Percentiles rank a stretch among this genome's conserved stretches.
Evolutionary conservation across 2,888 invertebrate genomes (phyloP).

Genomic region (Cylindroiulus punctatus): DNA sequence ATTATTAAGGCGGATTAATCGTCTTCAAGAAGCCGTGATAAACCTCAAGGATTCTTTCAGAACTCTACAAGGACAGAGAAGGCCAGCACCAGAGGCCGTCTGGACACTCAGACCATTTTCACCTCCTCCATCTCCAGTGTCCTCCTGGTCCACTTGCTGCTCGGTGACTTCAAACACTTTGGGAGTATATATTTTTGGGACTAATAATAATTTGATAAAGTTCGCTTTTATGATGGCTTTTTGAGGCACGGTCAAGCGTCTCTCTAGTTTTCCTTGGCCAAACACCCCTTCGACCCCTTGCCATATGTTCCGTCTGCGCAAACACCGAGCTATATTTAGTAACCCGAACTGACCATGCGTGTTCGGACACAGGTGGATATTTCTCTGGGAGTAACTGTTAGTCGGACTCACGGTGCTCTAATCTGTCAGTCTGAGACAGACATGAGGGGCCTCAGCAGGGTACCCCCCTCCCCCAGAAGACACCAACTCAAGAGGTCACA

Average conservation of each 20-base stretch:
- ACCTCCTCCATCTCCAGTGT: neutral
- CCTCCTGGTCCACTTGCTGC: neutral
- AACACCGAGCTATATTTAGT: neutral
- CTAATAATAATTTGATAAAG: constrained; percentile 50
- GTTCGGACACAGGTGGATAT: constrained; percentile 11
- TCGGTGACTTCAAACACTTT: constrained; percentile 47
- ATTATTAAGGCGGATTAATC: neutral
- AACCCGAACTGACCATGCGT: constrained; percentile 40
- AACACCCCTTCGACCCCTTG: neutral
- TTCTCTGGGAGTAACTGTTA: neutral
- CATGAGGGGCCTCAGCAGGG: neutral
- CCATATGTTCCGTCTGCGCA: neutral
- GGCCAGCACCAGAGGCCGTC: neutral
- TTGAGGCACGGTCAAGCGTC: constrained; percentile 20
- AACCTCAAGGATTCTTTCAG: neutral
- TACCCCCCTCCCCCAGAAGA: no score
- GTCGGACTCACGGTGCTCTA: neutral
- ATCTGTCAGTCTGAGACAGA: constrained; percentile 22
- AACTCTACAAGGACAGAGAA: neutral
- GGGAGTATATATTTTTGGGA: constrained; percentile 46
- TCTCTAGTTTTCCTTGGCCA: neutral
- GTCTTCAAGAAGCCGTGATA: neutral
- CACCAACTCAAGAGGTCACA: neutral
- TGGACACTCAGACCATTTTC: neutral
- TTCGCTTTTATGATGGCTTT: constrained; percentile 35